These are phyloP conservation scores for Crocidura indochinensis DNA, from an alignment of 2,797 vertebrate genomes.

Conservation along the genomic window DNA sequence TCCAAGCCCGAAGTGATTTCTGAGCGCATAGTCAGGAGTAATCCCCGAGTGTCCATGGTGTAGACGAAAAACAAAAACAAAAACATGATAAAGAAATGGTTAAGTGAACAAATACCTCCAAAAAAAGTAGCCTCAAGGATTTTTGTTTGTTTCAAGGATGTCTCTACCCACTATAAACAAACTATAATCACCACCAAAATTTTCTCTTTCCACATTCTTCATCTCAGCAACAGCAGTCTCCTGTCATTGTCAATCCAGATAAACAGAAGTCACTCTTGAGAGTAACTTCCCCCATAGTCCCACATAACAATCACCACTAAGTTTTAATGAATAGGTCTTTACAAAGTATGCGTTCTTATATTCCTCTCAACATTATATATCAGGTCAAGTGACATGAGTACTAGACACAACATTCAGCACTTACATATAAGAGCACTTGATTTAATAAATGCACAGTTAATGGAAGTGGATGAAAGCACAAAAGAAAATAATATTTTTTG, in stretches of 20 bases:
- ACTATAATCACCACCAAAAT: not conserved
- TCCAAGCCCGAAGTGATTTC: too few species aligned
- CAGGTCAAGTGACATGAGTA: not conserved
- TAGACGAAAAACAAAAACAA: too few species aligned
- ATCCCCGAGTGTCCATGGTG: too few species aligned
- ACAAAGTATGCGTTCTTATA: not conserved
- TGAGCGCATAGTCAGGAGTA: too few species aligned
- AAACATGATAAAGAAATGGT: too few species aligned
- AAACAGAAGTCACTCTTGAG: not conserved
- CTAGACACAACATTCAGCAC: not conserved
- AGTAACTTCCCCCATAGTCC: not conserved
- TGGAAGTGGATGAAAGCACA: too few species aligned
- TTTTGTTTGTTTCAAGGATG: not conserved
- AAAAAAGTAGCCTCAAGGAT: conserved; percentile 39
- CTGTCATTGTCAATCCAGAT: not conserved
- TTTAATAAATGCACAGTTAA: not conserved
- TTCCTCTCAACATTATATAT: not conserved
- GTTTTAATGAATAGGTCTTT: not conserved
- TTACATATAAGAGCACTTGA: not conserved
- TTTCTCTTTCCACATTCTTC: not conserved
- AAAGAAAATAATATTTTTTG: not conserved
- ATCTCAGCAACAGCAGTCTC: not conserved
- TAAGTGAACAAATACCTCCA: not conserved
- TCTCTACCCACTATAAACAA: not conserved
- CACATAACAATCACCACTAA: not conserved